These are phyloP conservation scores for Catamblyrhynchus diadema DNA, from an alignment of 2,797 vertebrate genomes.

Conservation along the genomic window DNA sequence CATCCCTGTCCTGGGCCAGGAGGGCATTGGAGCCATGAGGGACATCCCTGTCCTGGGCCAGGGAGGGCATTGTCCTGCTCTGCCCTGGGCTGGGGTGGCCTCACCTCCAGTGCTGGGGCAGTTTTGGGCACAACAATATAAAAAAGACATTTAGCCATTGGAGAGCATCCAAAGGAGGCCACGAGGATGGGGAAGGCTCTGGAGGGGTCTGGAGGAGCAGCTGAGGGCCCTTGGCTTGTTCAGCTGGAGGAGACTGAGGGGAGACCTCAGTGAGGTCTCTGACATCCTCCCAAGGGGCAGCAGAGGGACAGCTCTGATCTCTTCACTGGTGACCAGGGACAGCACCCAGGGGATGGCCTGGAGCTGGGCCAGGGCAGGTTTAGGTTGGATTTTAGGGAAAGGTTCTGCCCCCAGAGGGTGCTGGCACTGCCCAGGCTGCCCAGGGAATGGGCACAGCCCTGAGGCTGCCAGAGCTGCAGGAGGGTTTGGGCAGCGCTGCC, in stretches of 20 bases:
- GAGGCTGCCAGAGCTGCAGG: neutral
- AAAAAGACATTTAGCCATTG: neutral
- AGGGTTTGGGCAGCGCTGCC: accelerated
- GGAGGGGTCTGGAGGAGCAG: neutral
- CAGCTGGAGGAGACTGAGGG: neutral
- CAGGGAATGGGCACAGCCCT: neutral
- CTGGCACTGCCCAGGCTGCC: neutral
- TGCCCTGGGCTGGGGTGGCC: neutral
- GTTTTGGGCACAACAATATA: neutral
- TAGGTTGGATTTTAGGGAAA: accelerated
- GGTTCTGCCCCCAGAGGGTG: neutral
- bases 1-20: neutral
- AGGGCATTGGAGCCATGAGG: no score
- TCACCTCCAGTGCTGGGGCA: neutral
- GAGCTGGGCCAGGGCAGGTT: accelerated
- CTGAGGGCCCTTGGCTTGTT: neutral
- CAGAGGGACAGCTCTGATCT: neutral
- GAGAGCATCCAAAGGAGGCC: neutral
- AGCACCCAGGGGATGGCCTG: neutral
- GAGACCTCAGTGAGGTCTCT: neutral
- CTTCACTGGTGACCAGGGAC: neutral
- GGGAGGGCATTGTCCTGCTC: neutral
- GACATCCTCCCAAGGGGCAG: neutral
- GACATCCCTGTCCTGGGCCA: no score
- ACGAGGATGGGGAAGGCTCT: neutral